Evolutionary conservation across 2,888 invertebrate genomes (phyloP), one percentile per base, ranked within the genome.

Genomic region (Dryococelus australis): DNA sequence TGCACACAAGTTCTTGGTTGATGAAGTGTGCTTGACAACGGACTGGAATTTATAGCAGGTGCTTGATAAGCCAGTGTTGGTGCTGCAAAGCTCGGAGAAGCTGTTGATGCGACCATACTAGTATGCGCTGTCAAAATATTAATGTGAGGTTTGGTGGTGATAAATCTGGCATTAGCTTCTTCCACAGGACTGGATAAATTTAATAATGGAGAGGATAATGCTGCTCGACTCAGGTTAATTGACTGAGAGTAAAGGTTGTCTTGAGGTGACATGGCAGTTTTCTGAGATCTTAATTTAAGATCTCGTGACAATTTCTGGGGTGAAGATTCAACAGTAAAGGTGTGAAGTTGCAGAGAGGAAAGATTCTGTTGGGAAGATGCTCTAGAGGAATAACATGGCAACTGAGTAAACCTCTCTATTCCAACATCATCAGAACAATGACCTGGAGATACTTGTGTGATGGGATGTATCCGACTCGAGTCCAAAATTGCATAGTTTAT

Each of bases 71-170:
- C 87, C 80, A 91, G 88, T 35, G 93, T 92, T 16, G 94, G 93
- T 24, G 93, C 93, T 3, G 94, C 94, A 91, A 93, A 94, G 90
- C 94, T 94, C 28, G 94, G 94, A 87, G 95, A 94, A 85, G 95
- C 94, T 87, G 94, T 94, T 10, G 94, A 93, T 89, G 94, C 94
- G 9, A 96, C 95, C 88, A 95, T 94, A 87, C 95, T 96, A 0
- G 96, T 95, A 91, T 96, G 96, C 16, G 97, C 96, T 90, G 96
- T 96, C 35, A 96, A 93, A 89, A 97, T 95, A 91, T 95, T 96
- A 87, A 96, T 96, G 92, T 96, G 96, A 0, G 97, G 96, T 89
- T 96, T 94, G 0, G 96, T 95, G 47, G 96, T 96, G 65, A 97
- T 96, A 89, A 97, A 96, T 89, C 97, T 93, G 0, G 96, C 97